Evolutionary conservation across 1,140 invertebrate genomes (phyloP), one percentile per base, ranked within the genome.

Genomic region (Wiebesia pumilae): DNA sequence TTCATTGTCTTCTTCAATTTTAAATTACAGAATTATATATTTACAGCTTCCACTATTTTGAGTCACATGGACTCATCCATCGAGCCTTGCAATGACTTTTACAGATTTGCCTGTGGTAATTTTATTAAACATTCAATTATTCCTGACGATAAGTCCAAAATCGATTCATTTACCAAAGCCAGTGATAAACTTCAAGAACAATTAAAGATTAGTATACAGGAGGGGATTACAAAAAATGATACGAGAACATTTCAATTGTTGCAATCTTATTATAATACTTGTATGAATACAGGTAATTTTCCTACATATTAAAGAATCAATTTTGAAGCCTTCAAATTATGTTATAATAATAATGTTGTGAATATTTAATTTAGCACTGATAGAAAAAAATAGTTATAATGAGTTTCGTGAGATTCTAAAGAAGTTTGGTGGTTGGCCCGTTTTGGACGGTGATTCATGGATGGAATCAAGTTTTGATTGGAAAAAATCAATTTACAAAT

Each of bases 391-490:
- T 35, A 78, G 71, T 9, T 51, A 82, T 33, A 30, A 78, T 24
- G 83, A 84, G 16, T 85, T 85, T 81, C 47, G 21, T 19, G 75
- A 67, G 35, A 96, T 98, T 89, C 91, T 98, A 77, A 94, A 95
- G 43, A 93, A 95, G 40, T 92, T 98, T 16, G 98, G 98, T 24
- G 97, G 97, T 10, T 99, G 97, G 98, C 98, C 98, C 0, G 96
- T 98, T 7, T 93, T 98, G 4, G 96, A 97, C 87, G 97, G 96
- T 0, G 94, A 96, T 7, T 89, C 89, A 1, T 98, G 98, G 98
- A 94, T 96, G 84, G 94, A 94, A 0, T 95, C 95, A 38, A 91
- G 94, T 12, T 98, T 97, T 93, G 95, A 96, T 81, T 98, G 97
- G 97, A 96, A 95, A 89, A 94, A 97, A 84, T 96, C 96, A 33